Conservation (phyloP, 1,140 invertebrate genomes). For the Rhagoletis pomonella region DNA sequence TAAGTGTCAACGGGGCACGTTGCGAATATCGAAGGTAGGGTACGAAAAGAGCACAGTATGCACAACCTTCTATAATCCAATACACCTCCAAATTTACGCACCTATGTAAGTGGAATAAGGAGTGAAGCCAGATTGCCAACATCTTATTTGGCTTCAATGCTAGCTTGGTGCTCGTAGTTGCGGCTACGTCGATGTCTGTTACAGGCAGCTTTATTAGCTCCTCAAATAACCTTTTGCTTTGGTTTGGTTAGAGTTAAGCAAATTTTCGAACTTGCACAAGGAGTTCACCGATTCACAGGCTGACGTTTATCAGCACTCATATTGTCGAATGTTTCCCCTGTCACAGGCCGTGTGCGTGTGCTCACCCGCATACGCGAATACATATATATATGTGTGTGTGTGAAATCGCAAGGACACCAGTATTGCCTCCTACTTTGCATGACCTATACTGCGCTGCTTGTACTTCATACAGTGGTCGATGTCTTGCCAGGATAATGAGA, state of each 20-base stretch:
- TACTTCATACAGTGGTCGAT: background rate
- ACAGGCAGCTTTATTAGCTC: conserved; percentile 41
- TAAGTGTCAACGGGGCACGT: conserved; percentile 27
- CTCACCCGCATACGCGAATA: too few relatives aligned
- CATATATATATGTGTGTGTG: background rate
- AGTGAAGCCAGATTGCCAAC: conserved; percentile 11
- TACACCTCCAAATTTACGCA: too few relatives aligned
- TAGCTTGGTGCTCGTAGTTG: background rate
- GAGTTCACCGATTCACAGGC: background rate
- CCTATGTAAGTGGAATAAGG: background rate
- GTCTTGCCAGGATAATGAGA: conserved; percentile 45
- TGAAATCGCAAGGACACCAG: background rate
- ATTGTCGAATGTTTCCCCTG: conserved; percentile 27
- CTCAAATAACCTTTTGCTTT: background rate
- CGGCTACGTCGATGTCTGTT: background rate
- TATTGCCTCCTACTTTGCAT: conserved; percentile 12
- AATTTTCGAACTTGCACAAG: background rate
- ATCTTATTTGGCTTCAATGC: conserved; percentile 29
- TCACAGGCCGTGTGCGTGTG: background rate
- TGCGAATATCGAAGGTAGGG: conserved; percentile 21
- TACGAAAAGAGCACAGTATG: too few relatives aligned
- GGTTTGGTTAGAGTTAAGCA: background rate
- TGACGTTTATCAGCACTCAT: conserved; percentile 29
- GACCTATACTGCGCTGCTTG: background rate
- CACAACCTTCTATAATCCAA: too few relatives aligned